Percentiles rank a stretch among this genome's conserved stretches.
Conservation (phyloP, 2,113 vertebrate genomes). For the Sceloporus undulatus region DNA sequence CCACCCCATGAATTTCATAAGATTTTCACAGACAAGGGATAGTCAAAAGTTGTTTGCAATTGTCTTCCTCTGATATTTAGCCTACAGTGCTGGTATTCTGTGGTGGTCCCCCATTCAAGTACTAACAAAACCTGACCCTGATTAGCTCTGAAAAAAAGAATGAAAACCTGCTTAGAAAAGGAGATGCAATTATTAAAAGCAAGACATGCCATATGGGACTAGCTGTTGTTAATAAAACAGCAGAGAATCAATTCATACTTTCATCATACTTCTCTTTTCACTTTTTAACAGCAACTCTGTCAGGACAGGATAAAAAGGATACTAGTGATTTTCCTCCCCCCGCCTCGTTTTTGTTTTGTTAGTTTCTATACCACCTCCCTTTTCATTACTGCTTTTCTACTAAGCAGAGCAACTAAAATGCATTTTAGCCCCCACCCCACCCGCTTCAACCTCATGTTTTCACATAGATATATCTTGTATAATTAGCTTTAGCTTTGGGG, state of each 20-base stretch:
- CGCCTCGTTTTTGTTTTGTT: slow-evolving; percentile 48
- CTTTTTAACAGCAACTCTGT: slow-evolving; percentile 33
- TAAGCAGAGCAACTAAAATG: slow-evolving; percentile 73
- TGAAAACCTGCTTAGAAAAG: neutral
- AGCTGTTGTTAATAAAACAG: accelerated
- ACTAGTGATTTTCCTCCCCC: slow-evolving; percentile 42
- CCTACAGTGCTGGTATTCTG: neutral
- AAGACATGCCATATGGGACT: neutral
- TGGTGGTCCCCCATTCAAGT: neutral
- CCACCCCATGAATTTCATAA: too few species aligned
- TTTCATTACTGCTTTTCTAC: slow-evolving; percentile 69
- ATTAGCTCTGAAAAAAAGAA: neutral
- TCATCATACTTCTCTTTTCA: neutral
- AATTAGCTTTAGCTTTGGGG: slow-evolving; percentile 75
- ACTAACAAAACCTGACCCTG: neutral
- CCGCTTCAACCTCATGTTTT: slow-evolving; percentile 77
- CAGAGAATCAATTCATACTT: slow-evolving; percentile 13
- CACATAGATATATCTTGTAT: slow-evolving; percentile 77
- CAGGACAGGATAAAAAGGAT: slow-evolving; percentile 50
- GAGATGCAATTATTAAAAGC: accelerated
- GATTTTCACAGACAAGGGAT: neutral
- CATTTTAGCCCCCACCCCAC: slow-evolving; percentile 68
- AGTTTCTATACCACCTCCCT: slow-evolving; percentile 61
- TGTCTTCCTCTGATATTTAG: neutral
- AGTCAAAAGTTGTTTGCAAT: neutral